Conservation (phyloP, 1,140 invertebrate species). For the Berghia stephanieae region DNA sequence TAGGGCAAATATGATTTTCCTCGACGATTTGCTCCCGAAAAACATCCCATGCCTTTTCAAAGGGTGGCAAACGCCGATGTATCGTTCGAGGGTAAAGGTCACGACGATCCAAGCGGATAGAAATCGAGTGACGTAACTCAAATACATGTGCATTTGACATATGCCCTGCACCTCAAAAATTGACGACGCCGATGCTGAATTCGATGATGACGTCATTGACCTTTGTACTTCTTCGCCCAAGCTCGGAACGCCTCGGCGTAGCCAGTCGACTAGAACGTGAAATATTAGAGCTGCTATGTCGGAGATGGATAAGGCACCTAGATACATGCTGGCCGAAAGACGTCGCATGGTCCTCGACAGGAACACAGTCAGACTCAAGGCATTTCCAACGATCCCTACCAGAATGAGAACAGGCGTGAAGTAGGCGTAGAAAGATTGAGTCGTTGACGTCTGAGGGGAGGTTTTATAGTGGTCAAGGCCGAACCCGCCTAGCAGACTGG, state of each 20-base stretch:
- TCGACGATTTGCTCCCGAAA: slow-evolving; percentile 32
- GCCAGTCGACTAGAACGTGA: slow-evolving; percentile 57
- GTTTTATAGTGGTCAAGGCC: not conserved
- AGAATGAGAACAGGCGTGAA: slow-evolving; percentile 35
- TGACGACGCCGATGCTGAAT: too few species aligned
- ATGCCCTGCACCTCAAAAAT: slow-evolving; percentile 49
- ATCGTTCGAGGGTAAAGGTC: slow-evolving; percentile 59
- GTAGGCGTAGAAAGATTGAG: slow-evolving; percentile 22
- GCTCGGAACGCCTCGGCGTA: slow-evolving; percentile 36
- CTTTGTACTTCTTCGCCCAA: slow-evolving; percentile 12
- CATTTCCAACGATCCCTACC: slow-evolving; percentile 54
- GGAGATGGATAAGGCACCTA: slow-evolving; percentile 53
- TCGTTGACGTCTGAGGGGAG: too few species aligned
- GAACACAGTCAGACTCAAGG: slow-evolving; percentile 54
- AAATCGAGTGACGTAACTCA: slow-evolving; percentile 56
- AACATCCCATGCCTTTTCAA: slow-evolving; percentile 40
- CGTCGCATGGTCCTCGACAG: slow-evolving; percentile 50
- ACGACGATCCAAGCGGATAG: slow-evolving; percentile 61
- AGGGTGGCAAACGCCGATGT: slow-evolving; percentile 58
- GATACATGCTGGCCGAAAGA: slow-evolving; percentile 53
- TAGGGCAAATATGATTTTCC: slow-evolving; percentile 41
- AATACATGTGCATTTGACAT: slow-evolving; percentile 53
- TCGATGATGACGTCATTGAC: slow-evolving; percentile 44
- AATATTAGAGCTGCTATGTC: slow-evolving; percentile 52
- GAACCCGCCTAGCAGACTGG: too few species aligned